Evolutionary conservation across 2,113 vertebrate genomes (phyloP), one percentile per base, ranked within the genome.

Genomic region (Hemicordylus capensis): DNA sequence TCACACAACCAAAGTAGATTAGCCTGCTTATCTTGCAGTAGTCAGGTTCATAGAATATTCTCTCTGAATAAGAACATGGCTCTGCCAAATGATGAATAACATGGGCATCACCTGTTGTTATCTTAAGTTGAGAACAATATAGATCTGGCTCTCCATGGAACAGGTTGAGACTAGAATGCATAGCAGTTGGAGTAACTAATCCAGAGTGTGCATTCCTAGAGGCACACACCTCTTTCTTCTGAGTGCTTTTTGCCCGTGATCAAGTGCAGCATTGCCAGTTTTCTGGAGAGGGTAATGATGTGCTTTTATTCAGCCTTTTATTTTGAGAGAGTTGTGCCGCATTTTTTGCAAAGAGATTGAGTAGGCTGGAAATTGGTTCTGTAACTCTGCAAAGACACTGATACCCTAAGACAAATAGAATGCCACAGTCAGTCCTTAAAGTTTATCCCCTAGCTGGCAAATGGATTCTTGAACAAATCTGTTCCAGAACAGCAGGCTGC

Each of bases 61-160:
- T 78, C 64, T 83, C 44, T 90, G 85, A 85, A 76, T 80, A 80
- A 61, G 76, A 79, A 42, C 69, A 15, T 42, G 42, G 22, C 10
- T 83, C 28, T 73, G 74, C 75, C 80, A 58, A 80, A 39, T 48
- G 72, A 81, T 48, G 26, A 85, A 48, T 82, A 80, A 88, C 86
- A 81, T 56, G 84, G 70, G 67, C 51, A 84, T 63, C 61, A 81
- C 77, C 79, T 87, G 81, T 46, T 46, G 70, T 78, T 81, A 89
- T 91, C 87, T 79, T 67, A 28, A 1, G 5, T 67, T 42, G 73
- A 42, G 42, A 64, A 63, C 75, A 81, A 88, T 74, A 58, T 39
- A 37, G 51, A 75, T 76, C 75, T 85, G 31, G 22, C 54, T 87
- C 88, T 87, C 10, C 26, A 56, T 46, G 34, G 54, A 70, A 54